Conservation (phyloP, 2,113 vertebrate genomes). For the chimpanzee (Pan troglodytes) region DNA sequence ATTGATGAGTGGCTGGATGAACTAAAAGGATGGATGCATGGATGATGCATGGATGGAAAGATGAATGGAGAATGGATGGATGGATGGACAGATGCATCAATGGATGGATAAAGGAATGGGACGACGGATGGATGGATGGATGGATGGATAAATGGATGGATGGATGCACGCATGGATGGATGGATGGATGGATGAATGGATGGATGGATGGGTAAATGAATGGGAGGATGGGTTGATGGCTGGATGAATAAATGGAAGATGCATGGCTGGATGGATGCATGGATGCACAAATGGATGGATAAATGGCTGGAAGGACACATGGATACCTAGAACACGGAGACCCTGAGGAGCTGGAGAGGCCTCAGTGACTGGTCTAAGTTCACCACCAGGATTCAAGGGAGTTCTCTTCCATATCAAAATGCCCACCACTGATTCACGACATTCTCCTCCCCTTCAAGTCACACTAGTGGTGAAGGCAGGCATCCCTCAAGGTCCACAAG, state of each 20-base stretch:
- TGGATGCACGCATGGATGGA: background rate
- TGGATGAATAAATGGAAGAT: too few relatives aligned
- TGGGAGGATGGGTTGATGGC: too few relatives aligned
- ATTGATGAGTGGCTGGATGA: too few relatives aligned
- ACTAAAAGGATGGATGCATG: too few relatives aligned
- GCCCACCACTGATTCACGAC: too few relatives aligned
- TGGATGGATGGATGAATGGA: rapidly evolving
- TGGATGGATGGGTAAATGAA: background rate
- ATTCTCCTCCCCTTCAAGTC: background rate
- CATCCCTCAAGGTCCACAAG: background rate
- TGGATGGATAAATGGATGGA: background rate
- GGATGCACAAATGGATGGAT: background rate
- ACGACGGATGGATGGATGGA: too few relatives aligned
- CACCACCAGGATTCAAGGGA: background rate
- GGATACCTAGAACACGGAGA: background rate
- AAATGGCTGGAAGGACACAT: rapidly evolving
- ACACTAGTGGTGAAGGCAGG: background rate
- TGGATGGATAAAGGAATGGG: too few relatives aligned
- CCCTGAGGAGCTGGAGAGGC: background rate
- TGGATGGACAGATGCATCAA: too few relatives aligned
- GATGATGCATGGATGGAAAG: too few relatives aligned
- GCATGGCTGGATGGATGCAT: too few relatives aligned
- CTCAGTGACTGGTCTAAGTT: background rate
- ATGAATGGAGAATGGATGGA: too few relatives aligned
- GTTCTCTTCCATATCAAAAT: background rate